Conservation (phyloP, 2,888 invertebrate species). For the Mycalesis mineus region DNA sequence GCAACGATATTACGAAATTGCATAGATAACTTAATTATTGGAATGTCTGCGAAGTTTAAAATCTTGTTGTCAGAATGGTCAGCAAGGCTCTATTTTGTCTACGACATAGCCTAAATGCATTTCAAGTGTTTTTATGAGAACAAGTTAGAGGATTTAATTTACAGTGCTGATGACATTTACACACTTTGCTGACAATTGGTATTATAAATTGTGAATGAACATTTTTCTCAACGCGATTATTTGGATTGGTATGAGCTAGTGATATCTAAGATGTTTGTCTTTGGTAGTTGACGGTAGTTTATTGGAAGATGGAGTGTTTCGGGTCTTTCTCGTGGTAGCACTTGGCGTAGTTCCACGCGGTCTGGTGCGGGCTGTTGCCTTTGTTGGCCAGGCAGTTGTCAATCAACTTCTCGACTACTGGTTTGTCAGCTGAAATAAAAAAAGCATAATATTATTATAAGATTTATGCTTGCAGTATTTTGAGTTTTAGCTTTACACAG, state of each 20-base stretch:
- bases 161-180: no score
- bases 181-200: no score
- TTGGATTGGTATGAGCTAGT: background rate
- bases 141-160: no score
- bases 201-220: no score
- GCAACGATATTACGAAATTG: background rate
- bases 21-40: background rate
- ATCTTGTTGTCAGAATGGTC: background rate
- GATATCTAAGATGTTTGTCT: background rate
- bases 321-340: slow-evolving; percentile 76
- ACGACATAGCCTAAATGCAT: no score
- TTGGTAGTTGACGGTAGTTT: slow-evolving; percentile 32
- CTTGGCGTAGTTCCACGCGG: slow-evolving; percentile 75
- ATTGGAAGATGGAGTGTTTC: slow-evolving; percentile 69
- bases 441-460: background rate
- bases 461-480: background rate
- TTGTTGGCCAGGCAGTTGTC: slow-evolving; percentile 69
- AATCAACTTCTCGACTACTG: slow-evolving; percentile 66
- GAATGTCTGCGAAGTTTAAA: background rate
- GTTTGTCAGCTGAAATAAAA: slow-evolving; percentile 57
- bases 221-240: no score
- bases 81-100: no score
- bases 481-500: no score
- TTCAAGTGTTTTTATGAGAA: no score
- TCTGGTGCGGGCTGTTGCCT: slow-evolving; percentile 68